These are phyloP conservation scores for Ctenoplectra terminalis DNA, from an alignment of 1,140 invertebrate species.

Conservation along the genomic window DNA sequence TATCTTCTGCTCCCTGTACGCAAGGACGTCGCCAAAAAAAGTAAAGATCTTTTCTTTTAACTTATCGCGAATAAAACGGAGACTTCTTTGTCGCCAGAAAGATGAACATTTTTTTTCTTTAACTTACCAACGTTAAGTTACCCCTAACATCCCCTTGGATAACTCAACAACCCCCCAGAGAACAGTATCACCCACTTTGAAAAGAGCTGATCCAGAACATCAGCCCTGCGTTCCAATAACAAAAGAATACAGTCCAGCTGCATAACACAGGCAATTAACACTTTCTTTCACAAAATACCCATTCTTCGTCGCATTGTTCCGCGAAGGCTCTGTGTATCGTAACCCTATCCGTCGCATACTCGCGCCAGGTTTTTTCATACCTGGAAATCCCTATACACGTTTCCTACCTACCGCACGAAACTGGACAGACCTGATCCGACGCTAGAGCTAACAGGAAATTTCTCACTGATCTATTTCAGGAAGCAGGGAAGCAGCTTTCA, in stretches of 20 bases:
- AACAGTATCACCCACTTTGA: no score
- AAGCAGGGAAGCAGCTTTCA: slow-evolving; percentile 95
- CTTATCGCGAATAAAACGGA: no score
- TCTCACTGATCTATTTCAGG: slow-evolving; percentile 84
- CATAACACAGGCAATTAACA: neutral
- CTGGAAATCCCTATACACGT: slow-evolving; percentile 33
- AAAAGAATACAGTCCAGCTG: neutral
- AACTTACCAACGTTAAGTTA: no score
- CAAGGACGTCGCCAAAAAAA: no score
- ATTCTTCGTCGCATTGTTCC: neutral
- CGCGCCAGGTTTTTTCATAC: slow-evolving; percentile 8
- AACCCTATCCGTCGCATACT: neutral
- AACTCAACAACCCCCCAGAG: no score
- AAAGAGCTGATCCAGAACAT: no score
- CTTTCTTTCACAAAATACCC: neutral
- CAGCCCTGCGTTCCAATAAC: neutral
- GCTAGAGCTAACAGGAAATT: slow-evolving; percentile 52
- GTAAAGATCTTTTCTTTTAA: no score
- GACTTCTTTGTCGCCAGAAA: no score
- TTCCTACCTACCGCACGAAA: slow-evolving; percentile 22
- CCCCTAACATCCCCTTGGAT: no score
- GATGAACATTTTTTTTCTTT: no score
- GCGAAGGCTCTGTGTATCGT: neutral
- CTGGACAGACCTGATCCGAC: slow-evolving; percentile 42
- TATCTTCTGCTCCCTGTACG: no score